Conservation (phyloP, 1,140 invertebrate genomes). For the Aphelinus certus region DNA sequence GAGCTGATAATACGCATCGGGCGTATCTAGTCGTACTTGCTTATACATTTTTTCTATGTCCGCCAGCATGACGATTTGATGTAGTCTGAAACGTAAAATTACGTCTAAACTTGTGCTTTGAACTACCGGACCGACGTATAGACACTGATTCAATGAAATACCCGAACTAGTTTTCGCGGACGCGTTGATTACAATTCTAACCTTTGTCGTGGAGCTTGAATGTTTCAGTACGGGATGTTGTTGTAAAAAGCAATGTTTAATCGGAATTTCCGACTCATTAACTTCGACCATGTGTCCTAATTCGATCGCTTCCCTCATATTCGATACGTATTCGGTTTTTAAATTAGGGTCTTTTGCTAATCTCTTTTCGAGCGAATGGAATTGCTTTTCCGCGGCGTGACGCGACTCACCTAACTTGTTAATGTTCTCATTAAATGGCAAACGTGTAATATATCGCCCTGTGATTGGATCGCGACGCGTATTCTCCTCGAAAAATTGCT, state of each 20-base stretch:
- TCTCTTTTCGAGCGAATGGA: conserved; percentile 36
- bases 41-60: conserved; percentile 46
- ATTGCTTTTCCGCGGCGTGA: conserved; percentile 24
- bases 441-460: conserved; percentile 45
- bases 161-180: conserved; percentile 36
- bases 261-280: background rate
- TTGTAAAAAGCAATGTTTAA: conserved; percentile 30
- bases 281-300: conserved; percentile 54
- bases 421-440: no score
- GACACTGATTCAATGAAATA: conserved; percentile 44
- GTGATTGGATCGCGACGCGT: conserved; percentile 12
- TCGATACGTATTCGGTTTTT: conserved; percentile 48
- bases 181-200: conserved; percentile 44
- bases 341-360: conserved; percentile 42
- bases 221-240: conserved; percentile 31
- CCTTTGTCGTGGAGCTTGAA: conserved; percentile 39
- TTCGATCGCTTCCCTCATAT: conserved; percentile 55
- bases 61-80: conserved; percentile 25
- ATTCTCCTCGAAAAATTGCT: no score
- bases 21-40: background rate
- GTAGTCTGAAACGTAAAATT: conserved; percentile 39
- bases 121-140: conserved; percentile 47
- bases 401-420: conserved; percentile 41
- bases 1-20: conserved; percentile 16
- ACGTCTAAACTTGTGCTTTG: conserved; percentile 45